A percentile compares a stretch with the other conserved stretches of the same genome.
Conservation (phyloP, 2,888 invertebrate species). For the Anorthoa munda region DNA sequence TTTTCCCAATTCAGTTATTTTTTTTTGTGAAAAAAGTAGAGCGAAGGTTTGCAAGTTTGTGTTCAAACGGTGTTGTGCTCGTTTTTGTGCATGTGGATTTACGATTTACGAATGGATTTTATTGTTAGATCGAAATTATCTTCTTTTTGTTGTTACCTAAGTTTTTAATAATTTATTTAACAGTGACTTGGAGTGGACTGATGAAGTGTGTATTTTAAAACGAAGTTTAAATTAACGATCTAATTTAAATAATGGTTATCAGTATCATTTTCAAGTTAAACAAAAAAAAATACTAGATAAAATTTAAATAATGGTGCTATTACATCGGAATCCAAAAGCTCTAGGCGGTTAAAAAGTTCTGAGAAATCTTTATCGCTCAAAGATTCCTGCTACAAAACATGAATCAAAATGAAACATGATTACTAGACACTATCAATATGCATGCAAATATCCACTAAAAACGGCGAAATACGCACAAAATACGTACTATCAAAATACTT, state of each 20-base stretch:
- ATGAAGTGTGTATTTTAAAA: not conserved
- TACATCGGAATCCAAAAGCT: not conserved
- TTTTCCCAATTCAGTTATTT: slow-evolving; percentile 69
- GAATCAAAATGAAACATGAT: not conserved
- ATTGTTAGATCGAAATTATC: not conserved
- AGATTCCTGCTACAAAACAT: not conserved
- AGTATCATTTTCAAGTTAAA: not conserved
- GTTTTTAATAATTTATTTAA: not conserved
- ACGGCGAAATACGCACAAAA: too few relatives aligned
- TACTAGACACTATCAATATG: too few relatives aligned
- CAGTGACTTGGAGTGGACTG: not conserved
- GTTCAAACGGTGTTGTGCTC: slow-evolving; percentile 66
- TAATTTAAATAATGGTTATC: not conserved
- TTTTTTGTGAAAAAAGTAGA: slow-evolving; percentile 61
- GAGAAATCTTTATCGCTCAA: not conserved
- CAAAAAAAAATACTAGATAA: not conserved
- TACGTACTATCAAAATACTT: too few relatives aligned
- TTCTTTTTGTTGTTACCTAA: not conserved
- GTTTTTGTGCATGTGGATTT: slow-evolving; percentile 57
- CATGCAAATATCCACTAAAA: too few relatives aligned
- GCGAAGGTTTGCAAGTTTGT: slow-evolving; percentile 58
- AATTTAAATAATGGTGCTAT: not conserved
- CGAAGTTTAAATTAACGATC: not conserved
- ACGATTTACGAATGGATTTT: slow-evolving; percentile 24
- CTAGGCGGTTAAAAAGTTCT: not conserved